A percentile compares a stretch with the other conserved stretches of the same genome.
These are phyloP conservation scores for Trachelus stipa DNA, from an alignment of 2,888 invertebrate species.

Conservation along the genomic window DNA sequence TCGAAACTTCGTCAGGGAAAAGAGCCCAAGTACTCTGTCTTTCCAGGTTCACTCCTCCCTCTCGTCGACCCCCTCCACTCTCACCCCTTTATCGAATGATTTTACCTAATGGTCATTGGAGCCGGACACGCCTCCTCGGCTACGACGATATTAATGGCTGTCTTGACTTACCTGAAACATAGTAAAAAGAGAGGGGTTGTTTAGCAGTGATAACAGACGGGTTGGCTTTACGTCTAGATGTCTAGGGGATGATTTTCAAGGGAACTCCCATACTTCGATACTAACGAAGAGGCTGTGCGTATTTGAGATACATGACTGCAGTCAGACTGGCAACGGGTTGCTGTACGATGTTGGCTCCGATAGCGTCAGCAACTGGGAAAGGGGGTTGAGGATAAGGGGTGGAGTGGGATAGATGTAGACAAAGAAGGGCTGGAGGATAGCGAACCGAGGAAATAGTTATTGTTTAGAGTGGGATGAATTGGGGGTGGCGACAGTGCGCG, in stretches of 20 bases:
- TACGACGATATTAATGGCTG: constrained; percentile 4
- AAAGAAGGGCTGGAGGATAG: constrained; percentile 5
- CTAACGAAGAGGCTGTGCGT: constrained; percentile 46
- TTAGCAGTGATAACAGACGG: background rate
- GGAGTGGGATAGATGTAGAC: background rate
- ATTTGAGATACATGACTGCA: constrained; percentile 41
- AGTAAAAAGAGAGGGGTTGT: constrained; percentile 16
- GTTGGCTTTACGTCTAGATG: background rate
- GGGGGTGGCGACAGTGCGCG: constrained; percentile 31
- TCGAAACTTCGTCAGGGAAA: constrained; percentile 4
- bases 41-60: background rate
- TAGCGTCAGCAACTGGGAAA: background rate
- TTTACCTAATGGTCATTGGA: background rate
- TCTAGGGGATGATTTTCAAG: background rate
- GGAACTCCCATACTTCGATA: background rate
- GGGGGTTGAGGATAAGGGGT: background rate
- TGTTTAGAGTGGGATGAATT: constrained; percentile 38
- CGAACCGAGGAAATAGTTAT: constrained; percentile 46
- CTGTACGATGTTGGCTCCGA: background rate
- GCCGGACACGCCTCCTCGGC: background rate
- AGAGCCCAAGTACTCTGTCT: background rate
- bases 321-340: constrained; percentile 22
- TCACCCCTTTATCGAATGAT: background rate
- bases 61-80: constrained; percentile 3
- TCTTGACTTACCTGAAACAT: constrained; percentile 52